Conservation (phyloP, 1,140 invertebrate genomes). For the Brachionus rotundiformis region DNA sequence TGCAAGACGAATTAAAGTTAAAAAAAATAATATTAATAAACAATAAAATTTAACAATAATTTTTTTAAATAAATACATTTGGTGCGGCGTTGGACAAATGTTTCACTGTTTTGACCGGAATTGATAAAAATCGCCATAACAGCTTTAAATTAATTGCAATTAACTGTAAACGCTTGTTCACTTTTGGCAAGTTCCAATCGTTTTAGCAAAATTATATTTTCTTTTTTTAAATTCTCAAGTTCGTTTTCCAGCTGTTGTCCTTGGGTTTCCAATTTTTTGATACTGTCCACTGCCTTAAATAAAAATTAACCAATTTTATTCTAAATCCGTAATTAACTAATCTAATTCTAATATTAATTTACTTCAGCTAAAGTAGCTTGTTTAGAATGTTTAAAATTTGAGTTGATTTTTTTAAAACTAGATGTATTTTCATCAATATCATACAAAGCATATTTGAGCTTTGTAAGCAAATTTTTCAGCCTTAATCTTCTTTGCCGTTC, state of each 20-base stretch:
- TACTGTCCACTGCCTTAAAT: not conserved
- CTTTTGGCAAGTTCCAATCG: not conserved
- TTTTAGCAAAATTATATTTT: not conserved
- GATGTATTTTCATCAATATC: not conserved
- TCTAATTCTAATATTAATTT: slow-evolving; percentile 31
- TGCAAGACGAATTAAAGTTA: not conserved
- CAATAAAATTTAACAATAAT: slow-evolving; percentile 4
- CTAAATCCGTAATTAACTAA: not conserved
- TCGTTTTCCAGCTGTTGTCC: not conserved
- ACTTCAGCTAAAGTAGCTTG: slow-evolving; percentile 49
- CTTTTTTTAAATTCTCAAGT: not conserved
- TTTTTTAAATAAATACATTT: not conserved
- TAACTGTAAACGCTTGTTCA: not conserved
- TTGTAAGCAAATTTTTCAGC: slow-evolving; percentile 34
- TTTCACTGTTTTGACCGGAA: not conserved
- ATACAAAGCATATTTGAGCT: slow-evolving; percentile 14
- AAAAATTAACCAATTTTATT: not conserved
- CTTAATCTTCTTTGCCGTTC: slow-evolving; percentile 23
- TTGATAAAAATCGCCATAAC: not conserved
- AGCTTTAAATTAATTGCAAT: not conserved
- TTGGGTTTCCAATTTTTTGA: not conserved
- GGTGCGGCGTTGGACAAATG: not conserved
- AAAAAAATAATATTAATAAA: not conserved
- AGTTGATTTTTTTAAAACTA: not conserved
- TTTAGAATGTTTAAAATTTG: slow-evolving; percentile 42